phyloP scores from a whole-genome alignment of 2,797 vertebrate species.

The Cyprinodon diabolis region DNA sequence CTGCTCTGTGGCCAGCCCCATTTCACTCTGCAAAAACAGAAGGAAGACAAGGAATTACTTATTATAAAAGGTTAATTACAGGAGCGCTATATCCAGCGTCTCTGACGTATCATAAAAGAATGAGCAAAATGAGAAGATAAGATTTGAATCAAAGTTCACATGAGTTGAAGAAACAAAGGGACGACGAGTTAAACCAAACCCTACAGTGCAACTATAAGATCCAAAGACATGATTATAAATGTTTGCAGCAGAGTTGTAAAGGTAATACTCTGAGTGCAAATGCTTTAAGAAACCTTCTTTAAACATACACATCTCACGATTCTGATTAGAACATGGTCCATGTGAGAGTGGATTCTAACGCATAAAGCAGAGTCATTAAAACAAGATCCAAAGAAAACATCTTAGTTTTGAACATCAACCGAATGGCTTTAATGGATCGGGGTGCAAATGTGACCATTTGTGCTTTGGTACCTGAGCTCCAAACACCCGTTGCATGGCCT shows the following conservation, averaged over 20 bases:
- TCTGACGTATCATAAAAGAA: background rate
- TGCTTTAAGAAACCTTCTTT: background rate
- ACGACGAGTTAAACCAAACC: slow-evolving; percentile 15
- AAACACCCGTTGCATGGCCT: slow-evolving; percentile 96
- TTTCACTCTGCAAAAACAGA: slow-evolving; percentile 88
- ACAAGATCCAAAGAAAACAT: background rate
- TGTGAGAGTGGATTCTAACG: background rate
- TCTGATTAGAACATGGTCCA: background rate
- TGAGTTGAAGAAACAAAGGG: slow-evolving; percentile 1
- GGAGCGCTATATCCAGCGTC: background rate
- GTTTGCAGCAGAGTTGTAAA: background rate
- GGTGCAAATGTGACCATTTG: background rate
- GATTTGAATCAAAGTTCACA: slow-evolving; percentile 13
- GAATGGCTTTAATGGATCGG: no score
- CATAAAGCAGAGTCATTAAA: background rate
- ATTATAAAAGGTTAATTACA: slow-evolving; percentile 16
- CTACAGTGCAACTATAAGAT: background rate
- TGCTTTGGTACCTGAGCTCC: slow-evolving; percentile 91
- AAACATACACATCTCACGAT: no score
- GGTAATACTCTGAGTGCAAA: background rate
- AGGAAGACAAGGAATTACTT: background rate
- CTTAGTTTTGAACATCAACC: background rate
- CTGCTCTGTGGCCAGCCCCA: slow-evolving; percentile 96
- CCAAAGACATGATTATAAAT: background rate
- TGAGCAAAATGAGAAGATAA: slow-evolving; percentile 1